Base-by-base conservation (phyloP, 1,140 invertebrate genomes). In the Episyrphus balteatus region DNA sequence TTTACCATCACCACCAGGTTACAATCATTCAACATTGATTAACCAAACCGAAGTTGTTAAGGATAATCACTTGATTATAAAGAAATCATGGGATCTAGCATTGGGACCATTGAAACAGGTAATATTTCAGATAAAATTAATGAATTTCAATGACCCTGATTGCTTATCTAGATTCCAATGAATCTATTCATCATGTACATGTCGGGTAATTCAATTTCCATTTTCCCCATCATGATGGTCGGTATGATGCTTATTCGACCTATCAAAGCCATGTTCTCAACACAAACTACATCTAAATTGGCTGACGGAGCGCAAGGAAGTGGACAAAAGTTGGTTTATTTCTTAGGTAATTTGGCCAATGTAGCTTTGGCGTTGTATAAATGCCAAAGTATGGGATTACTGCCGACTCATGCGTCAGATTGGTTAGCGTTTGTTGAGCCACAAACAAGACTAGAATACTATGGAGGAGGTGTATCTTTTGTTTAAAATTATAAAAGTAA, bases 211-310 rank as follows among this genome's bases (percentile, higher is more conserved):
- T 95, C 94, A 1, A 98, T 99, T 59, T 98, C 93, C 1, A 98
- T 99, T 54, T 98, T 99, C 62, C 96, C 96, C 2, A 98, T 99
- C n/a, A 99, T 99, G 96, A 99, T 99, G 95, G 92, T 99, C 15
- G 92, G 92, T 33, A 99, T 99, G 96, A 80, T 98, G 65, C 88
- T 98, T 51, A 85, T 98, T 49, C 75, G 92, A 54, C 94, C 94
- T 13, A 83, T 99, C 3, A 95, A 98, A 72, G 92, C 94, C 9
- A 74, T 99, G 15, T 92, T 97, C 63, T 76, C 88, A 2, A 84
- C 92, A 46, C 86, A 91, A 63, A 81, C 84, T 51, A 92, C 92
- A 41, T 98, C 98, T 59, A 95, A 95, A 73, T 84, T 92, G 71
- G 91, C 97, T 49, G 92, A 97, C 75, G 92, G 92, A n/a, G 82